Percentiles rank a stretch among this genome's conserved stretches.
Evolutionary conservation across 2,113 vertebrate genomes (phyloP).

Genomic region (Coptodon rendalli): DNA sequence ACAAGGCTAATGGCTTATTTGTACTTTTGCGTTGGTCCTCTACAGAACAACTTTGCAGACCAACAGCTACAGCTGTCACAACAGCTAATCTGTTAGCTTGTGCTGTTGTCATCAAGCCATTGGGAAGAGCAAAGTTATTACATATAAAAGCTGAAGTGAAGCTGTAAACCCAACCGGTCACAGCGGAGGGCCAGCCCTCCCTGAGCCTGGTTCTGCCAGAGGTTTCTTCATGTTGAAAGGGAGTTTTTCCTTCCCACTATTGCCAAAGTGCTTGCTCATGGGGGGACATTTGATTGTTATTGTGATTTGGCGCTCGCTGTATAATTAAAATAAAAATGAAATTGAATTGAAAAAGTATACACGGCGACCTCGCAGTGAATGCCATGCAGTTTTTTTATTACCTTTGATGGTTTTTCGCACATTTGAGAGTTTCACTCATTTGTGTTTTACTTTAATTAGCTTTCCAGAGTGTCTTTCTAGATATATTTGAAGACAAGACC

Average conservation of each 20-base stretch:
- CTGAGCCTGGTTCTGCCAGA: neutral
- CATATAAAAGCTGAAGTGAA: neutral
- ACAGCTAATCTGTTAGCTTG: neutral
- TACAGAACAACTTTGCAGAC: neutral
- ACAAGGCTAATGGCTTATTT: neutral
- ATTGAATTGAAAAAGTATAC: neutral
- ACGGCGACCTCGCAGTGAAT: neutral
- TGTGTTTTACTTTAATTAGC: neutral
- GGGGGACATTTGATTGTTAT: neutral
- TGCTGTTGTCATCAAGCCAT: neutral
- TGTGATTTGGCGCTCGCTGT: neutral
- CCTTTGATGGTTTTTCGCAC: neutral
- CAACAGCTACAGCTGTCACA: neutral
- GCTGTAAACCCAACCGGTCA: neutral
- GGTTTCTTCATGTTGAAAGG: neutral
- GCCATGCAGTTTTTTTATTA: neutral
- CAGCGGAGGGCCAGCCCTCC: neutral
- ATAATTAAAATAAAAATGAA: neutral
- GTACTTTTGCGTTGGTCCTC: neutral
- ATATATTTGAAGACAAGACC: neutral
- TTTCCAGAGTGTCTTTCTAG: neutral
- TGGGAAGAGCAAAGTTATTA: neutral
- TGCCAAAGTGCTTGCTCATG: neutral
- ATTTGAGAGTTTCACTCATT: neutral
- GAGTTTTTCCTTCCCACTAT: neutral